Conservation (phyloP, 2,797 vertebrate genomes). For the Gadopsis marmoratus region DNA sequence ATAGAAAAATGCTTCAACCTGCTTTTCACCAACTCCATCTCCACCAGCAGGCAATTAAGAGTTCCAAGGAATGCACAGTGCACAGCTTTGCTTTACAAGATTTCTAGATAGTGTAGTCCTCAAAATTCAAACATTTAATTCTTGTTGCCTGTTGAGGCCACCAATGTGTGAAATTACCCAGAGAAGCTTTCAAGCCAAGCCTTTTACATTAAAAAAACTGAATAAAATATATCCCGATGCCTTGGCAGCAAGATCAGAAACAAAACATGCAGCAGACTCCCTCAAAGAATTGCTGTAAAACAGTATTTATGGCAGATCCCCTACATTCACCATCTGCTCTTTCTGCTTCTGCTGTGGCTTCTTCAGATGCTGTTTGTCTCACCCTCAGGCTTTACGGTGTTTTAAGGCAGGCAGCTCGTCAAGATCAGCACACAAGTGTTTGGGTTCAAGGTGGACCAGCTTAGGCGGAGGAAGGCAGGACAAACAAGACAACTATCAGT, state of each 20-base stretch:
- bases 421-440: background rate
- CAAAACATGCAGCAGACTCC: background rate
- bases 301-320: too few relatives aligned
- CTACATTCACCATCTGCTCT: background rate
- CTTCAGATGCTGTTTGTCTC: background rate
- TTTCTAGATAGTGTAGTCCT: background rate
- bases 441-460: rapidly evolving
- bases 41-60: background rate
- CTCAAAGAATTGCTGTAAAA: background rate
- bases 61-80: background rate
- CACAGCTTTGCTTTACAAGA: background rate
- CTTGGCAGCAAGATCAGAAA: background rate
- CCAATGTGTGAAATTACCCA: slow-evolving; percentile 28
- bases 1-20: background rate
- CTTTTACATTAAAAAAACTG: background rate
- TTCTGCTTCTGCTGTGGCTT: background rate
- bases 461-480: background rate
- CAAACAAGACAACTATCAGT: background rate
- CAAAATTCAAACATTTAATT: slow-evolving; percentile 18
- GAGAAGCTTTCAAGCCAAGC: background rate
- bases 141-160: slow-evolving; percentile 11
- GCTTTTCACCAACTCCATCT: background rate
- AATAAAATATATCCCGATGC: background rate
- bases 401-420: background rate
- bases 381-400: background rate